phyloP scores from a whole-genome alignment of 2,797 vertebrate genomes.

The Enteromius viviparus region DNA sequence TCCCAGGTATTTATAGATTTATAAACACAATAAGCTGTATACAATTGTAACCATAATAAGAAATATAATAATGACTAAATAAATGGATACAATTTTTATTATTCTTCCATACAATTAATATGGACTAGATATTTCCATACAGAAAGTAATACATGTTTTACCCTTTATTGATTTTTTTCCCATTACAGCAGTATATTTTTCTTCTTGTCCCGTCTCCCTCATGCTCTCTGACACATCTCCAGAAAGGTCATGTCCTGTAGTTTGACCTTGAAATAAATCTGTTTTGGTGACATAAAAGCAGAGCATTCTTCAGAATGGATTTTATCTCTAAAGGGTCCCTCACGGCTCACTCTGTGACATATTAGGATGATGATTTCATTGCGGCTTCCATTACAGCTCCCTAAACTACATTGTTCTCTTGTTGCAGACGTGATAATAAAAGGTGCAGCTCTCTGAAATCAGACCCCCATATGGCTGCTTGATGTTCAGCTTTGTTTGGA shows the following conservation, averaged over 20 bases:
- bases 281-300: not conserved
- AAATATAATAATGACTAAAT: not conserved
- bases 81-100: not conserved
- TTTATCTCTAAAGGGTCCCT: not conserved
- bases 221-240: not conserved
- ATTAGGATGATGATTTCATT: constrained; percentile 37
- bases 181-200: not conserved
- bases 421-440: constrained; percentile 8
- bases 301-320: not conserved
- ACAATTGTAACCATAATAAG: not conserved
- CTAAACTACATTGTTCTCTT: constrained; percentile 21
- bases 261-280: constrained; percentile 42
- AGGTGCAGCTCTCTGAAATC: constrained; percentile 20
- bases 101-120: not conserved
- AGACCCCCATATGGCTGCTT: constrained; percentile 7
- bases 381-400: constrained; percentile 18
- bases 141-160: not conserved
- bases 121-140: not conserved
- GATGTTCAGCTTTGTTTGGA: constrained; percentile 37
- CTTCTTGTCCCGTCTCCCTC: not conserved
- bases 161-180: not conserved
- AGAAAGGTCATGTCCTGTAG: not conserved
- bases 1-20: not conserved
- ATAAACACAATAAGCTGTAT: not conserved
- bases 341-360: not conserved